Evolutionary conservation across 2,888 invertebrate species (phyloP), one percentile per base, ranked within the genome.

Genomic region (Lasioglossum figueresi): DNA sequence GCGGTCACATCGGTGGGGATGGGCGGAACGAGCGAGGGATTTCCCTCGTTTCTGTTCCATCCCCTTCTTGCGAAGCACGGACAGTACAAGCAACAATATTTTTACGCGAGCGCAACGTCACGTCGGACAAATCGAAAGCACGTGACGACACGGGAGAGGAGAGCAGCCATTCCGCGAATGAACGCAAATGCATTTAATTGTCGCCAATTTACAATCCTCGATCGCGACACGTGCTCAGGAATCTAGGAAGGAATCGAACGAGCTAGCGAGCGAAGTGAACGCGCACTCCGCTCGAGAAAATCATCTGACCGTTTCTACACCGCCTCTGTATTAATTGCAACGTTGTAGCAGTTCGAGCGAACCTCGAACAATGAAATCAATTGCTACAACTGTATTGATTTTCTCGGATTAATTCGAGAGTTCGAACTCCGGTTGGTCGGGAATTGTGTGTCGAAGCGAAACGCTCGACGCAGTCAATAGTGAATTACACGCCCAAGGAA

Each of bases 151-250:
- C 63, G 27, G 63, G 4, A 27, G 59, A 27, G 27, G 12, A 59
- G n/a, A 4, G 27, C n/a, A 27, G 14, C 27, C 59, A 27, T 59
- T 59, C 59, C 59, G 59, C 34, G 34, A 66, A 66, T 23, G 66
- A 40, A 34, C 73, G 76, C 77, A 81, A 82, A 82, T 81, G 85
- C 79, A 70, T 80, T 88, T 87, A 87, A 92, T 92, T 85, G 87
- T 81, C 77, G 86, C 79, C 90, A 88, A 92, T 90, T 88, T 86
- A 87, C 81, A 78, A 12, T 43, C 8, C 6, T 48, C 27, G 12
- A 37, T 52, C 37, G 48, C 34, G 16, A 59, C 77, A 71, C 75
- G 74, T 74, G 63, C 16, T 16, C 31, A 14, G 37, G 23, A 56
- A 45, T 71, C 16, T 10, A 23, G 23, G 27, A 72, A 72, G 71